phyloP scores from a whole-genome alignment of 2,888 invertebrate species.

The Allacma fusca region DNA sequence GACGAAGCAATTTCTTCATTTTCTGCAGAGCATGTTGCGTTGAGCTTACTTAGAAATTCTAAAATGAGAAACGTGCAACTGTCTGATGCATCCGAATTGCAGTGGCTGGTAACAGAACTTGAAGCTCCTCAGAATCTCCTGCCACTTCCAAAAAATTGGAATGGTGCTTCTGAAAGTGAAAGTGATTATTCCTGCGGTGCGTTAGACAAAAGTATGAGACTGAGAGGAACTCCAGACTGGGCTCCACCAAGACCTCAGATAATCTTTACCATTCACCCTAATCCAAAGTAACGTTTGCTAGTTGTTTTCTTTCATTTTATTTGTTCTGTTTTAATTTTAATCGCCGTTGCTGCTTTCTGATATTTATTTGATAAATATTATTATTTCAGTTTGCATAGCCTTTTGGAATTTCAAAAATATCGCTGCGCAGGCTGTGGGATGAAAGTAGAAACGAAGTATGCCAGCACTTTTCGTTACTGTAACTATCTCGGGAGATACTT shows the following conservation, averaged over 20 bases:
- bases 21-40: slow-evolving; percentile 81
- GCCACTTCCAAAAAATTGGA: slow-evolving; percentile 77
- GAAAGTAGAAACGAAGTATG: slow-evolving; percentile 76
- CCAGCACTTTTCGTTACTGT: slow-evolving; percentile 80
- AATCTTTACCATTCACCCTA: slow-evolving; percentile 79
- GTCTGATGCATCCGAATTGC: slow-evolving; percentile 78
- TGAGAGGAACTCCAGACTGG: slow-evolving; percentile 82
- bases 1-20: slow-evolving; percentile 66
- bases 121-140: slow-evolving; percentile 80
- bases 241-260: slow-evolving; percentile 85
- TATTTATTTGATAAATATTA: neutral
- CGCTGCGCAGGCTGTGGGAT: slow-evolving; percentile 87
- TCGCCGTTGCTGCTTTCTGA: too few species aligned
- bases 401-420: slow-evolving; percentile 77
- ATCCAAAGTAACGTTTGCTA: slow-evolving; percentile 69
- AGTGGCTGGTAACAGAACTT: slow-evolving; percentile 81
- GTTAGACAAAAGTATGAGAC: slow-evolving; percentile 60
- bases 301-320: slow-evolving; percentile 13
- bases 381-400: slow-evolving; percentile 69
- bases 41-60: slow-evolving; percentile 78
- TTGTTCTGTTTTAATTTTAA: too few species aligned
- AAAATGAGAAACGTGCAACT: slow-evolving; percentile 73
- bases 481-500: slow-evolving; percentile 85
- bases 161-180: slow-evolving; percentile 73
- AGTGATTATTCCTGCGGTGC: slow-evolving; percentile 62